Evolutionary conservation across 2,797 vertebrate species (phyloP).

Genomic region (Gorsachius magnificus): DNA sequence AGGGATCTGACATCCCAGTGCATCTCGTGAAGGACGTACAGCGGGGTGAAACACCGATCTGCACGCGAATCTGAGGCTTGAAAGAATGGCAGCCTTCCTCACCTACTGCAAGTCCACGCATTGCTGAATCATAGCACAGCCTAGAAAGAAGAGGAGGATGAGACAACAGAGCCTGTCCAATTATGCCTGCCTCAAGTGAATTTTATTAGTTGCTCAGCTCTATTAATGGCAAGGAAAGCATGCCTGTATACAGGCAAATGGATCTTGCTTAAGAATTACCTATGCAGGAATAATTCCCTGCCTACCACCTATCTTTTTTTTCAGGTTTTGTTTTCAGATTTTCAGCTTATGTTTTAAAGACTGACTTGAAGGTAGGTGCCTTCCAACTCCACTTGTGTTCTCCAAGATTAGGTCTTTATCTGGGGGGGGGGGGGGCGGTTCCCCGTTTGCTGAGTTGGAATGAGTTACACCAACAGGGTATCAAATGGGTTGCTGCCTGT

Average conservation of each 20-base stretch:
- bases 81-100: background rate
- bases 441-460: background rate
- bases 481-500: background rate
- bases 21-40: background rate
- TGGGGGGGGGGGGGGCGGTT: background rate
- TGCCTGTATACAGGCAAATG: background rate
- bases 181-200: constrained; percentile 5
- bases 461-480: constrained; percentile 11
- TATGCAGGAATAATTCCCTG: constrained; percentile 17
- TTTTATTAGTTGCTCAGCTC: background rate
- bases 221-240: background rate
- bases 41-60: background rate
- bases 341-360: constrained; percentile 12
- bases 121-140: background rate
- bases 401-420: constrained; percentile 33
- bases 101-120: background rate
- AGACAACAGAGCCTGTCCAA: background rate
- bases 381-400: background rate
- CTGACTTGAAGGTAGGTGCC: background rate
- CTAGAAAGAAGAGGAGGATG: background rate
- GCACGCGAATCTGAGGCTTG: background rate
- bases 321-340: constrained; percentile 5
- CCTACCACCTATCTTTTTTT: constrained; percentile 4
- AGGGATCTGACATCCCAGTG: background rate
- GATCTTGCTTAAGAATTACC: background rate